Evolutionary conservation across 2,797 vertebrate species (phyloP), one percentile per base, ranked within the genome.

Genomic region (Bradypodion ventrale): DNA sequence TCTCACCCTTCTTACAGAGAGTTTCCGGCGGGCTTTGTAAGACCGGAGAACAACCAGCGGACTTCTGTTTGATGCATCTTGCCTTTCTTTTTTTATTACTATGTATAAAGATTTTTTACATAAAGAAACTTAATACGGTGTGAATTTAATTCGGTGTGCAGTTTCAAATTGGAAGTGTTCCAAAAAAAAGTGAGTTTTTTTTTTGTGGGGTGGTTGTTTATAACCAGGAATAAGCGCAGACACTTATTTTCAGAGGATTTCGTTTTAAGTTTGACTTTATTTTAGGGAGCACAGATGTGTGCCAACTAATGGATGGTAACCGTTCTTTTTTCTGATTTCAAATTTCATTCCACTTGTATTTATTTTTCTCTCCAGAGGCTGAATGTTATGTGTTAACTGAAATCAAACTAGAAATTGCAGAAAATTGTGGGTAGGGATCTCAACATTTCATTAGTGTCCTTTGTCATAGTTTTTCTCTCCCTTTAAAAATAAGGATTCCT

Each of bases 11-110:
- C 96, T 95, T 93, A 96, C 96, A 95, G 96, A 93, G 93, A 91
- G 94, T 95, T 93, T 90, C 90, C 95, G 89, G 93, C 90, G 4
- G 94, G 95, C 96, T 96, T 94, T 95, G 94, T 94, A 95, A 96
- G 95, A 97, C 96, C 94, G 85, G 96, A 95, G 93, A 94, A 87
- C 82, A 94, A 94, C 96, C 96, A 96, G 95, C 87, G 94, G 97
- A 96, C 97, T 97, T 97, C 98, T 97, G 97, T 98, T 98, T 97
- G 97, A 97, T 92, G 98, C 98, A 98, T 98, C 98, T 98, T 98
- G 97, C 97, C 97, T 98, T 97, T 97, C 95, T 98, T 98, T 96
- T 95, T 98, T 97, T 97, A 98, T 98, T 97, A 96, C 96, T 97
- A 96, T 98, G 97, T 98, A 98, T 97, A 97, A 98, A 97, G 96